A percentile compares a stretch with the other conserved stretches of the same genome.
These are phyloP conservation scores for Rhorus exstirpatorius DNA, from an alignment of 2,888 invertebrate genomes.

Conservation along the genomic window DNA sequence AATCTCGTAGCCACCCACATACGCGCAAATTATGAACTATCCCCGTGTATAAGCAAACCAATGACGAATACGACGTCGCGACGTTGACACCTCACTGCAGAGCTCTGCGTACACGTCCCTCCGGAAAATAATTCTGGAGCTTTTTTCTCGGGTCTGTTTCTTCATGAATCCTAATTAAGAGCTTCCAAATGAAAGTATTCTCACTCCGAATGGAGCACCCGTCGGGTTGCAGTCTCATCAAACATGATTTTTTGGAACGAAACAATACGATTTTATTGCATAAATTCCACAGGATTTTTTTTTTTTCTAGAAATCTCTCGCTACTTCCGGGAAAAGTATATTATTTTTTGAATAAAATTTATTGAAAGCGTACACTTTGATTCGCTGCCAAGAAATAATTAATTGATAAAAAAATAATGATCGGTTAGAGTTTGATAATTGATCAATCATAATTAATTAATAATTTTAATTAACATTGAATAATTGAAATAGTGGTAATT, in stretches of 20 bases:
- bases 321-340: no score
- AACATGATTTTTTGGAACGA: constrained; percentile 7
- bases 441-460: no score
- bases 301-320: not conserved
- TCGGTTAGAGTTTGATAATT: no score
- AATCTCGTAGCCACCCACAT: constrained; percentile 73
- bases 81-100: constrained; percentile 69
- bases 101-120: constrained; percentile 73
- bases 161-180: constrained; percentile 82
- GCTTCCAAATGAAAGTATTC: constrained; percentile 68
- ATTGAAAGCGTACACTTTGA: no score
- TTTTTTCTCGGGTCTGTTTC: constrained; percentile 64
- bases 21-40: constrained; percentile 78
- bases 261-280: constrained; percentile 19
- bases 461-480: no score
- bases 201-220: constrained; percentile 32
- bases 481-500: no score
- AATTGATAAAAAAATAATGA: no score
- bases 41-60: constrained; percentile 32
- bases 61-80: constrained; percentile 38
- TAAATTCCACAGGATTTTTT: constrained; percentile 12
- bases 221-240: constrained; percentile 25
- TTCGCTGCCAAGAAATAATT: no score
- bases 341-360: not conserved
- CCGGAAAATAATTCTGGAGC: constrained; percentile 78